Conservation (phyloP, 2,888 invertebrate genomes). For the Erannis defoliaria region DNA sequence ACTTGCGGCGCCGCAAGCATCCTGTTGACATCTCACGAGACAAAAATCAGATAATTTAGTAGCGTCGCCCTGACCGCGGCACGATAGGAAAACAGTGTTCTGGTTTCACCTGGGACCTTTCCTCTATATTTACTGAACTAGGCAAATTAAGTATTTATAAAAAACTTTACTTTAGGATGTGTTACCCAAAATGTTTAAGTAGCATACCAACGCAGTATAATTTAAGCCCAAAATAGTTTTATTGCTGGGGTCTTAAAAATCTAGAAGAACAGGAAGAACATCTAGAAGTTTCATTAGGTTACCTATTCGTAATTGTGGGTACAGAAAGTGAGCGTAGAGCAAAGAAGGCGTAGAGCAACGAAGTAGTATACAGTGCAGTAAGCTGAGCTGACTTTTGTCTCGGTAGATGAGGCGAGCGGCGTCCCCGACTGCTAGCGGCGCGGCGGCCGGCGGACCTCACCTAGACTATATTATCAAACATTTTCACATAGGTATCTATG, state of each 20-base stretch:
- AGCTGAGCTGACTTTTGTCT: conserved; percentile 85
- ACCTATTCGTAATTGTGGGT: neutral
- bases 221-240: neutral
- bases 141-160: neutral
- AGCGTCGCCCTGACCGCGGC: neutral
- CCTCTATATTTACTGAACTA: neutral
- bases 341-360: conserved; percentile 40
- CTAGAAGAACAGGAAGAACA: neutral
- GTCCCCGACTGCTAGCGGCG: conserved; percentile 78
- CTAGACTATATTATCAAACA: conserved; percentile 85
- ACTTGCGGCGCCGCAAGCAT: conserved; percentile 80
- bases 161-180: neutral
- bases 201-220: neutral
- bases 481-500: conserved; percentile 87
- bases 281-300: neutral
- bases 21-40: conserved; percentile 84
- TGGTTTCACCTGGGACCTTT: neutral
- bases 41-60: conserved; percentile 76
- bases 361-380: conserved; percentile 30
- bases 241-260: neutral
- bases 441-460: conserved; percentile 82
- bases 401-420: conserved; percentile 86
- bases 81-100: neutral
- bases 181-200: neutral
- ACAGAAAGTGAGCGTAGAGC: conserved; percentile 19